A percentile compares a stretch with the other conserved stretches of the same genome.
phyloP scores from a whole-genome alignment of 2,797 vertebrate genomes.

The Platalea minor region DNA sequence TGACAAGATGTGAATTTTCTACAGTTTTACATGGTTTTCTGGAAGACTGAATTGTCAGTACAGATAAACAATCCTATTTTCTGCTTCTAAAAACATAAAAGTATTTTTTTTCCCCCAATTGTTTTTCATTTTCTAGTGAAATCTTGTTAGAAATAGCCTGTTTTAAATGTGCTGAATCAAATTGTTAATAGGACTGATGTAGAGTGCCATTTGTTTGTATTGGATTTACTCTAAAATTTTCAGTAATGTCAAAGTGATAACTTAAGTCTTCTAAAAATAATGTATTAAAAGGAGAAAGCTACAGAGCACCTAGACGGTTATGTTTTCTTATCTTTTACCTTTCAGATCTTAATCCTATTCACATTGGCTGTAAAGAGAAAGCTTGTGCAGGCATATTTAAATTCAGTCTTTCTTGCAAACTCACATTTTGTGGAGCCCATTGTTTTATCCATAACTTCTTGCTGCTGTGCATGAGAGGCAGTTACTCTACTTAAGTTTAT shows the following conservation, averaged over 20 bases:
- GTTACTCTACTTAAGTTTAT: neutral
- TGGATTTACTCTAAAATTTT: neutral
- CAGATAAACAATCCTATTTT: neutral
- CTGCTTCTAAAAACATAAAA: neutral
- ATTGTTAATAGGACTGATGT: neutral
- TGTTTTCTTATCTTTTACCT: neutral
- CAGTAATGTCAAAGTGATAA: neutral
- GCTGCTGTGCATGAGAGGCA: neutral
- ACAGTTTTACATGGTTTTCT: neutral
- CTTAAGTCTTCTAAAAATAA: neutral
- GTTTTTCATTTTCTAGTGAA: neutral
- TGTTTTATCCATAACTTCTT: neutral
- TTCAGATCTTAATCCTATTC: neutral
- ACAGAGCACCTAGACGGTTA: neutral
- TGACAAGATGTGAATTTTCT: neutral
- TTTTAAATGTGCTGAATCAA: neutral
- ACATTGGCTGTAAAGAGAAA: neutral
- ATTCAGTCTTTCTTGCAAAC: neutral
- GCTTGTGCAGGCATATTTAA: neutral
- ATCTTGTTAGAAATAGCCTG: neutral
- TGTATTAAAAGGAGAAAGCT: neutral
- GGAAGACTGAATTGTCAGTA: neutral
- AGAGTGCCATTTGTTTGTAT: neutral
- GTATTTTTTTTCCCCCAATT: neutral
- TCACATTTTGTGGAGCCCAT: accelerated